Evolutionary conservation across 2,797 vertebrate species (phyloP).

Genomic region (Clarias platycephalus): DNA sequence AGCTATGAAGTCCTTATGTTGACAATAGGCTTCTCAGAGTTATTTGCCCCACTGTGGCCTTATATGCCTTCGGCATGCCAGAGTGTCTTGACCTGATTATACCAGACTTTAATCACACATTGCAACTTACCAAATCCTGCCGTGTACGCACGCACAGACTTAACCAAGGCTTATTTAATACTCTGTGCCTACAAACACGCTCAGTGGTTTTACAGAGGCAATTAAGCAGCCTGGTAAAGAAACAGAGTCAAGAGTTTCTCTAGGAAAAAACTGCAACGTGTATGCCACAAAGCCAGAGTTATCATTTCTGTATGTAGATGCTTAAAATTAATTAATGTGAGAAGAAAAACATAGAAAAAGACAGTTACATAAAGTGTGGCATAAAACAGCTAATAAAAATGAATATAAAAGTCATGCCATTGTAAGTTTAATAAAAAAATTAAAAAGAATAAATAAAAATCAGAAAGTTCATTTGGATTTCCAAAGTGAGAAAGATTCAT

Average conservation of each 20-base stretch:
- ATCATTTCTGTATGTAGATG: not conserved
- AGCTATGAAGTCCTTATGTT: slow-evolving; percentile 29
- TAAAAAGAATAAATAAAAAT: not conserved
- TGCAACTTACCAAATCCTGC: slow-evolving; percentile 57
- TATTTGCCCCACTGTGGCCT: slow-evolving; percentile 51
- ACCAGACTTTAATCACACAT: slow-evolving; percentile 57
- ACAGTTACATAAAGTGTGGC: not conserved
- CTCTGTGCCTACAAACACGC: slow-evolving; percentile 10
- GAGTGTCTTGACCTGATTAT: slow-evolving; percentile 67
- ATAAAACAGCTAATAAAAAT: not conserved
- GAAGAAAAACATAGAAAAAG: not conserved
- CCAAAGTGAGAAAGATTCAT: not conserved
- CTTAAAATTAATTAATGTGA: not conserved
- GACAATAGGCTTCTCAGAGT: slow-evolving; percentile 45
- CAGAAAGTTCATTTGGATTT: not conserved
- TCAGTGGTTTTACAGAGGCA: slow-evolving; percentile 24
- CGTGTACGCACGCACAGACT: slow-evolving; percentile 52
- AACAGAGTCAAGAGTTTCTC: not conserved
- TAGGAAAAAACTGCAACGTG: slow-evolving; percentile 1
- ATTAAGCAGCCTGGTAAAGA: slow-evolving; percentile 23
- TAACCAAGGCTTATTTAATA: slow-evolving; percentile 28
- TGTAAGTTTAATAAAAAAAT: not conserved
- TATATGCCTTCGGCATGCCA: slow-evolving; percentile 65
- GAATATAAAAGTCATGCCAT: not conserved
- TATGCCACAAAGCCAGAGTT: not conserved